Percentiles rank a stretch among this genome's conserved stretches.
Conservation (phyloP, 1,140 invertebrate species). For the Leptopilina boulardi region DNA sequence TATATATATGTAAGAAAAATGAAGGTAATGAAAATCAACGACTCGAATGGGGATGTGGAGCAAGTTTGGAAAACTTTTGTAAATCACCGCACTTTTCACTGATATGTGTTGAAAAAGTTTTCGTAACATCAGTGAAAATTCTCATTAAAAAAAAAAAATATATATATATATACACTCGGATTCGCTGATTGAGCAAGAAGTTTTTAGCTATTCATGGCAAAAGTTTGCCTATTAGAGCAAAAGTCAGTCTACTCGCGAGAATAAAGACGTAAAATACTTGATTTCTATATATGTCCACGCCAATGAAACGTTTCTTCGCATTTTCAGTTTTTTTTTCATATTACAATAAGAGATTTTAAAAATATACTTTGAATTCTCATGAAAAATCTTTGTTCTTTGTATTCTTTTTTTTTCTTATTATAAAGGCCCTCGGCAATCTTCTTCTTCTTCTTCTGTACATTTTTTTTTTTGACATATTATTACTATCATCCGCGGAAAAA, state of each 20-base stretch:
- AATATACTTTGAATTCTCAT: conserved; percentile 26
- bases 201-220: conserved; percentile 26
- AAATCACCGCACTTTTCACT: conserved; percentile 27
- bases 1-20: not conserved
- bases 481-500: conserved; percentile 37
- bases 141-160: conserved; percentile 9
- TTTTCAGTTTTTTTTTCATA: not conserved
- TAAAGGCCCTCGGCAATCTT: conserved; percentile 46
- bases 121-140: conserved; percentile 29
- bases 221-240: conserved; percentile 32
- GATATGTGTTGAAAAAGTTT: conserved; percentile 24
- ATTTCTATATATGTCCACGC: not conserved
- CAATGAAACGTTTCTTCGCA: not conserved
- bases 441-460: conserved; percentile 32
- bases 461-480: conserved; percentile 34
- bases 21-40: conserved; percentile 23
- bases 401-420: conserved; percentile 36
- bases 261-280: conserved; percentile 25
- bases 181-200: conserved; percentile 26
- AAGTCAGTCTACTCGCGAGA: conserved; percentile 22
- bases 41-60: conserved; percentile 18
- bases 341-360: conserved; percentile 15
- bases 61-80: conserved; percentile 27
- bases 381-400: conserved; percentile 31
- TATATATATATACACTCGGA: not conserved